Base-by-base conservation (phyloP, 2,888 invertebrate species). In the Aphelenchoides bicaudatus region DNA sequence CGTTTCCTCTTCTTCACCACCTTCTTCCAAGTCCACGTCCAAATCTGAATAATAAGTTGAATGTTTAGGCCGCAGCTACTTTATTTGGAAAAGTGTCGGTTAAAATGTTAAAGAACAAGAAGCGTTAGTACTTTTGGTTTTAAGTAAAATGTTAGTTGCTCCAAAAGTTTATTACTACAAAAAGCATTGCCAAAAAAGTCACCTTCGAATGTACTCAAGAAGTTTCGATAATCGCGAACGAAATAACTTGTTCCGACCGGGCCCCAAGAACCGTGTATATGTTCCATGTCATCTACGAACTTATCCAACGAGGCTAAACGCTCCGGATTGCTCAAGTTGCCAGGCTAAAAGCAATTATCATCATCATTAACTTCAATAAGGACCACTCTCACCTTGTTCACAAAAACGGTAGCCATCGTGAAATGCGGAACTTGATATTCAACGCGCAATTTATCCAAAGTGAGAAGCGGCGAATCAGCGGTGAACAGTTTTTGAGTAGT, bases 201-300 rank as follows among this genome's bases (percentile, higher is more conserved):
- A 54, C 55, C 55, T 21, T 54, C 55, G 47, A 54, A 54, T 16
- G 63, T 63, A 31, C 62, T 60, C 50, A 73, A 67, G 62, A 75
- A 76, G 2, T 61, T 65, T 51, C 70, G 64, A 57, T 71, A 76
- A 59, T 76, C 76, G 5, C 76, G 60, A 34, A 72, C 62, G 58
- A 76, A 76, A 48, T 75, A 76, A 34, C 72, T 71, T 6, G 74
- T 73, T 47, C 76, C 76, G 29, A 67, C 63, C 8, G 72, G 66
- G 25, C 76, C 76, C 64, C 64, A 63, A 3, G 46, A 53, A 37
- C 61, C 67, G 56, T 2, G 62, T 16, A 76, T 51, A 3, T 46
- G 25, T 58, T 76, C 76, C 71, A 76, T 68, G 29, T 76, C 76
- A 23, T 65, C 62, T 1, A 76, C 75, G 52, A 76, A 73, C 61